Evolutionary conservation across 2,113 vertebrate genomes (phyloP).

Genomic region (Oenanthe oenanthe): DNA sequence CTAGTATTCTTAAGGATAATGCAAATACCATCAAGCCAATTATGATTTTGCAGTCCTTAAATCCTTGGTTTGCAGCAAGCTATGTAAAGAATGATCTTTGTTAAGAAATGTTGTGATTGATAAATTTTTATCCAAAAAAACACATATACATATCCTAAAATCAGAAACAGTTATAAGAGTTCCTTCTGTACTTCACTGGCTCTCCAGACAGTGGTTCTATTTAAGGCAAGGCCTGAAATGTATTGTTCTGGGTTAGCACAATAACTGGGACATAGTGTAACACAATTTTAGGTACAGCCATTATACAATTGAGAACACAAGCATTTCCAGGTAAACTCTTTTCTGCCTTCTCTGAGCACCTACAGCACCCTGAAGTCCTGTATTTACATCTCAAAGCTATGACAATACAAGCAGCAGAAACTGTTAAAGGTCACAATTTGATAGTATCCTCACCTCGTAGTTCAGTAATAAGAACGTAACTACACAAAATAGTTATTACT

Average conservation of each 20-base stretch:
- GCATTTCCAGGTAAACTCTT: neutral
- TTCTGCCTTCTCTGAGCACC: neutral
- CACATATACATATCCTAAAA: neutral
- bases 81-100: neutral
- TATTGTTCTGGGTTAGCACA: slow-evolving; percentile 25
- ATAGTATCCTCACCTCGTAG: neutral
- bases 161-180: neutral
- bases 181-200: neutral
- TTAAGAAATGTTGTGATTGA: neutral
- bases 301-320: neutral
- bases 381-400: fast-evolving
- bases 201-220: neutral
- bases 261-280: slow-evolving; percentile 24
- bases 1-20: neutral
- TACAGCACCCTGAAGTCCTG: neutral
- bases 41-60: neutral
- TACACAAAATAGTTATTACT: neutral
- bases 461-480: neutral
- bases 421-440: neutral
- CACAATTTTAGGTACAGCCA: neutral
- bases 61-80: neutral
- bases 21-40: neutral
- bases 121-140: neutral
- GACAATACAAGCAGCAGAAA: neutral
- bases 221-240: slow-evolving; percentile 26